These are phyloP conservation scores for Philopotamus ludificatus DNA, from an alignment of 1,140 invertebrate species.

Conservation along the genomic window DNA sequence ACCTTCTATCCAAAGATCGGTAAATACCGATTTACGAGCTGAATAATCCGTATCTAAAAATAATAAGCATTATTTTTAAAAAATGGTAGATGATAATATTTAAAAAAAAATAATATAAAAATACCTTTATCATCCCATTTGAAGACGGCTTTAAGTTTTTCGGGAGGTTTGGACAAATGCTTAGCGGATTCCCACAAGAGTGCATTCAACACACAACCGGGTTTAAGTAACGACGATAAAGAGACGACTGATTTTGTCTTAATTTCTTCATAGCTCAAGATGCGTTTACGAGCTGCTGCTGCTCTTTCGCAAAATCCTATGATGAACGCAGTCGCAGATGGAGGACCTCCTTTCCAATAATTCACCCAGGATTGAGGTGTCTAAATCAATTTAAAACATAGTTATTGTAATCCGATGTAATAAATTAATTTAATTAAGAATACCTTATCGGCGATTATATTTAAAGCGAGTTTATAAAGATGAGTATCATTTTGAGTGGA, in stretches of 20 bases:
- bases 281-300: conserved; percentile 9
- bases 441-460: conserved; percentile 37
- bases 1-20: conserved; percentile 33
- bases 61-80: too few species aligned
- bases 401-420: neutral
- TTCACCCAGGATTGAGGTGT: conserved; percentile 28
- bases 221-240: conserved; percentile 23
- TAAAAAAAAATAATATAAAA: neutral
- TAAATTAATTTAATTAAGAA: neutral
- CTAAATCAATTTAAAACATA: conserved; percentile 8
- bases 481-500: conserved; percentile 1
- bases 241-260: neutral
- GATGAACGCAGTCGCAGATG: conserved; percentile 19
- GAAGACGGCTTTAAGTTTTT: conserved; percentile 17
- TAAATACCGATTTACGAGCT: conserved; percentile 26
- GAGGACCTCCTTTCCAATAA: conserved; percentile 25
- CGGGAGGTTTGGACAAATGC: conserved; percentile 20
- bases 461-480: conserved; percentile 12
- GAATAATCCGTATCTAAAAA: conserved; percentile 2
- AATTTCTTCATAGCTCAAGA: neutral
- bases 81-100: too few species aligned
- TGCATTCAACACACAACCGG: conserved; percentile 22
- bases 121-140: conserved; percentile 36
- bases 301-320: conserved; percentile 25
- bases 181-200: conserved; percentile 29